Base-by-base conservation (phyloP, 2,888 invertebrate species). In the Oscheius sp. region DNA sequence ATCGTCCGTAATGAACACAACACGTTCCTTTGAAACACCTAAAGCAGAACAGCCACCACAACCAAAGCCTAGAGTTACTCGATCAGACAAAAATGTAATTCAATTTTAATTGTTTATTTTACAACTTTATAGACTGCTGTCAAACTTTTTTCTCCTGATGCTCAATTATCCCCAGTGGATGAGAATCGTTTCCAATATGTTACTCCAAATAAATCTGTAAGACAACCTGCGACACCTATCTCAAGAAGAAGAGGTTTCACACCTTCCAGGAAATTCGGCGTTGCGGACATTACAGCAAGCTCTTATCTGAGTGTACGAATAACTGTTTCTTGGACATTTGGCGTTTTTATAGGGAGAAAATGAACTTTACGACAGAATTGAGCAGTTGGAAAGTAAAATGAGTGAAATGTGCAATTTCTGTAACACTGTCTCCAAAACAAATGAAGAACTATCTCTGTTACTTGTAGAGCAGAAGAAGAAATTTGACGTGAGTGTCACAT, bases 211-310 rank as follows among this genome's bases (percentile, higher is more conserved):
- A 18, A 41, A n/a, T 43, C 61, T 13, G n/a, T 21, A n/a, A 41
- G n/a, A 12, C 45, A 5, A 21, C n/a, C n/a, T 16, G 6, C 61
- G 1, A 43, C 61, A 7, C 41, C 41, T 5, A 6, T 43, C n/a
- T 61, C 61, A 12, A 16, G 41, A 43, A 61, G 43, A 61, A 41
- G 18, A 21, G 7, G n/a, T 18, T 18, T n/a, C 41, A 61, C 61
- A 18, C 61, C 61, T 12, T n/a, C 35, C 9, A 41, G 61, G n/a
- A 61, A 61, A 12, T 61, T 61, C n/a, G 61, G 61, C 7, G 61
- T 61, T 2, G 61, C 61, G 7, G 61, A 61, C 18, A 43, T 61
- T 18, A 61, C 61, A 21, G 43, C 61, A 18, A n/a, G 12, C 16
- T 41, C 45, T 18, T 61, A 41, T 58, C 29, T n/a, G 3, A 29